These are phyloP conservation scores for Mystacornis crossleyi DNA, from an alignment of 2,113 vertebrate species.

Conservation along the genomic window DNA sequence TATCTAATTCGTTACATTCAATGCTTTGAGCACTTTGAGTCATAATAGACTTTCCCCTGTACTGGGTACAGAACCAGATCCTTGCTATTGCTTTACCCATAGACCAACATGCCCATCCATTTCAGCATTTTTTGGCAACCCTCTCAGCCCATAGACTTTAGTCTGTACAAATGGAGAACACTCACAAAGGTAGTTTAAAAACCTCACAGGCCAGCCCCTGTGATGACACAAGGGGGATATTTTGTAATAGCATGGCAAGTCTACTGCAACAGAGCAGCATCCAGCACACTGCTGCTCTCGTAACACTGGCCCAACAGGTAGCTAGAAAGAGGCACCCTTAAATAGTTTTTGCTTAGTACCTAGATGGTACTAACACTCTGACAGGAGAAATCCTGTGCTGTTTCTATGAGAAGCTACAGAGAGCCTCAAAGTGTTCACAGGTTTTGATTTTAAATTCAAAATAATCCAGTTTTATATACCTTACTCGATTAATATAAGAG, in stretches of 20 bases:
- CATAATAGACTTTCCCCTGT: background rate
- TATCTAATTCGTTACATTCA: conserved; percentile 33
- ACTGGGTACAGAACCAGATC: background rate
- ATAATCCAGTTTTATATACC: background rate
- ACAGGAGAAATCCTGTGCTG: background rate
- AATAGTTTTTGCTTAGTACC: background rate
- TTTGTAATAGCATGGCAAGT: background rate
- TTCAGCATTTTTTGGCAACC: background rate
- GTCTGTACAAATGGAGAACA: background rate
- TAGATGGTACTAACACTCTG: background rate
- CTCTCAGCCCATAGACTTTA: background rate
- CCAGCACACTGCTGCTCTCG: background rate
- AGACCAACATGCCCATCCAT: background rate
- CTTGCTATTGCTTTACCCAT: background rate
- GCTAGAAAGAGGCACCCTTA: background rate
- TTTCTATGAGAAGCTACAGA: background rate
- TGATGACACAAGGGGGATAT: background rate
- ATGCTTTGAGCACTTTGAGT: background rate
- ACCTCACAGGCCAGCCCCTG: background rate
- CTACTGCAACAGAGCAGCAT: background rate
- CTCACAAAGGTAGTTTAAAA: background rate
- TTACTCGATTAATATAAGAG: background rate
- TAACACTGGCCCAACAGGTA: background rate
- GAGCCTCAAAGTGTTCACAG: background rate
- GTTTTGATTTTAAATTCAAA: background rate